Evolutionary conservation across 1,140 invertebrate species (phyloP).

Genomic region (Drosophila parvula): DNA sequence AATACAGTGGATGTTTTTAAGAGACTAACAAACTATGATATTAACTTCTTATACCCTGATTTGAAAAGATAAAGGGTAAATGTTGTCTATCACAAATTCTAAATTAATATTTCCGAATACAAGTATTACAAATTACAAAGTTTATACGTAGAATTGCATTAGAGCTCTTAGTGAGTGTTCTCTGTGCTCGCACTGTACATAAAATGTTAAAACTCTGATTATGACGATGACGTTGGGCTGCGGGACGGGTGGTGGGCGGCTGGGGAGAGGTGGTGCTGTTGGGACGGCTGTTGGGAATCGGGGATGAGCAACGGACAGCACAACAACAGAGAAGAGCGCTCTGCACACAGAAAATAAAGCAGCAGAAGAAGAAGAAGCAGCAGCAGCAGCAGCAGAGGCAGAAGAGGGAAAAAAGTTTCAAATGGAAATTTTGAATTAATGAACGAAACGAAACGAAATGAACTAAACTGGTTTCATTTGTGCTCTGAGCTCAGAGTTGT

Average conservation of each 20-base stretch:
- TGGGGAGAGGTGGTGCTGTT: constrained; percentile 17
- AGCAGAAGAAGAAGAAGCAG: constrained; percentile 33
- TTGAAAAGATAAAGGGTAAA: too few species aligned
- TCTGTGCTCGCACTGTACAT: constrained; percentile 68
- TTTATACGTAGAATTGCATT: neutral
- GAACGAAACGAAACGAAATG: constrained; percentile 82
- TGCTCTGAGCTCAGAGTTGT: constrained; percentile 69
- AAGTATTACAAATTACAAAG: neutral
- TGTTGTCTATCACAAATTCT: neutral
- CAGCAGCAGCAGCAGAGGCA: constrained; percentile 33
- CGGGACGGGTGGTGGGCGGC: constrained; percentile 32
- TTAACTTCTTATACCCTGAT: too few species aligned
- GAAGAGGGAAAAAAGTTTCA: constrained; percentile 74
- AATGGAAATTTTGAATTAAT: constrained; percentile 83
- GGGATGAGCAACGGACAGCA: constrained; percentile 69
- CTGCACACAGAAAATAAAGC: constrained; percentile 53
- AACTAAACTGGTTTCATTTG: constrained; percentile 83
- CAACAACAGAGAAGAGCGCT: constrained; percentile 51
- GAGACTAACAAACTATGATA: too few species aligned
- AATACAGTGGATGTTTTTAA: too few species aligned
- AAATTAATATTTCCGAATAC: neutral
- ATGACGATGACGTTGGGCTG: constrained; percentile 71
- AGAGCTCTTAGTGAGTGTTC: neutral
- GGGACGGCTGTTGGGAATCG: constrained; percentile 47
- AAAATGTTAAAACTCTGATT: constrained; percentile 83